Evolutionary conservation across 1,140 invertebrate genomes (phyloP).

Genomic region (Drosophila repletoides): DNA sequence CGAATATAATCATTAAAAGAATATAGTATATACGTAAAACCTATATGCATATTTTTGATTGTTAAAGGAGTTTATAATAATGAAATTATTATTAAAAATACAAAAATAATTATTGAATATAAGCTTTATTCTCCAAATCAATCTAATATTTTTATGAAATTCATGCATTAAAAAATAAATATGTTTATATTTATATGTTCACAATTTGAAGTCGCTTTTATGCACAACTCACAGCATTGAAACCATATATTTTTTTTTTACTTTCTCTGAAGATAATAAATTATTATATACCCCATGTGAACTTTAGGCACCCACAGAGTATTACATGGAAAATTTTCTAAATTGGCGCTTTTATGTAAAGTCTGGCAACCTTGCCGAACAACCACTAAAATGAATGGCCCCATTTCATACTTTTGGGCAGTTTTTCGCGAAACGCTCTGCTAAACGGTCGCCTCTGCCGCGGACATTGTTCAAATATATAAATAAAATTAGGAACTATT

Average conservation of each 20-base stretch:
- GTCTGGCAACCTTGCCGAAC: constrained; percentile 29
- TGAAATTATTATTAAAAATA: not conserved
- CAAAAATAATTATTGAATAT: not conserved
- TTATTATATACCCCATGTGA: not conserved
- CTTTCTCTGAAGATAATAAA: too few species aligned
- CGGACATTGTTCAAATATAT: not conserved
- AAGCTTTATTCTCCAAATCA: too few species aligned
- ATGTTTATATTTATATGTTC: too few species aligned
- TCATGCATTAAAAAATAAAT: too few species aligned
- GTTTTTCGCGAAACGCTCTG: constrained; percentile 23
- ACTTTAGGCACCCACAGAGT: not conserved
- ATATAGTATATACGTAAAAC: too few species aligned
- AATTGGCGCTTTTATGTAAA: not conserved
- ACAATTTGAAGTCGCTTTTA: too few species aligned
- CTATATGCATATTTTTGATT: too few species aligned
- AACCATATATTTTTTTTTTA: too few species aligned
- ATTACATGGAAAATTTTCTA: constrained; percentile 35
- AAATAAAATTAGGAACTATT: constrained; percentile 9
- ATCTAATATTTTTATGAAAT: too few species aligned
- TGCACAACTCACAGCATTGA: too few species aligned
- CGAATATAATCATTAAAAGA: too few species aligned
- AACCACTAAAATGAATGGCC: not conserved
- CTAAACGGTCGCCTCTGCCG: constrained; percentile 25
- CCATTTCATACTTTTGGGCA: constrained; percentile 23
- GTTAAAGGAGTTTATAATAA: too few species aligned